These are phyloP conservation scores for Bergia puertoricense DNA, from an alignment of 92 coral and sea anemone species.

Conservation along the genomic window DNA sequence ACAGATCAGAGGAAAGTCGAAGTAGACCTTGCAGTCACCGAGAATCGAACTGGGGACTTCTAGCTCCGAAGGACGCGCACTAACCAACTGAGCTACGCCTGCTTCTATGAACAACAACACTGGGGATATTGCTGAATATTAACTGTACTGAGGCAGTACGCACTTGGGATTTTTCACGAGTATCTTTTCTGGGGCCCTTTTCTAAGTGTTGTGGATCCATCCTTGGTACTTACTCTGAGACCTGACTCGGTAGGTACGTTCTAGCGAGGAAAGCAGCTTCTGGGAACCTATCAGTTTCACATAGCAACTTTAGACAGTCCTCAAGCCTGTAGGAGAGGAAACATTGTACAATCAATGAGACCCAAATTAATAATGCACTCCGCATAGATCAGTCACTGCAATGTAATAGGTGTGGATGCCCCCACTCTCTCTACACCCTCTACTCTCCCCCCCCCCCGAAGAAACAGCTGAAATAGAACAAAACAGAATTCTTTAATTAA, in stretches of 20 bases:
- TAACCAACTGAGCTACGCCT: no score
- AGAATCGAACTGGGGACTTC: no score
- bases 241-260: not conserved
- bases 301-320: constrained; percentile 86
- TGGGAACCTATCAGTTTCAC: constrained; percentile 93
- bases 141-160: not conserved
- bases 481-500: no score
- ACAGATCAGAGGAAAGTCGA: no score
- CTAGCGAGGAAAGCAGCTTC: constrained; percentile 95
- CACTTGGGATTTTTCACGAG: not conserved
- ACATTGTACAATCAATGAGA: not conserved
- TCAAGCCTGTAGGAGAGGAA: constrained; percentile 63
- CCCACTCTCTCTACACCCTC: no score
- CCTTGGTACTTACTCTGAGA: not conserved
- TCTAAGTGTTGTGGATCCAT: not conserved
- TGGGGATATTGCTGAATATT: no score
- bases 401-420: no score
- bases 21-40: no score
- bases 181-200: not conserved
- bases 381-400: not conserved
- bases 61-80: no score
- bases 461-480: no score
- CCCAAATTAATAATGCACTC: not conserved
- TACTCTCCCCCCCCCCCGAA: no score
- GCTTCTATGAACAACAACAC: no score